Percentiles rank a stretch among this genome's conserved stretches.
These are phyloP conservation scores for Drosophila demipolita DNA, from an alignment of 2,888 invertebrate species.

Conservation along the genomic window DNA sequence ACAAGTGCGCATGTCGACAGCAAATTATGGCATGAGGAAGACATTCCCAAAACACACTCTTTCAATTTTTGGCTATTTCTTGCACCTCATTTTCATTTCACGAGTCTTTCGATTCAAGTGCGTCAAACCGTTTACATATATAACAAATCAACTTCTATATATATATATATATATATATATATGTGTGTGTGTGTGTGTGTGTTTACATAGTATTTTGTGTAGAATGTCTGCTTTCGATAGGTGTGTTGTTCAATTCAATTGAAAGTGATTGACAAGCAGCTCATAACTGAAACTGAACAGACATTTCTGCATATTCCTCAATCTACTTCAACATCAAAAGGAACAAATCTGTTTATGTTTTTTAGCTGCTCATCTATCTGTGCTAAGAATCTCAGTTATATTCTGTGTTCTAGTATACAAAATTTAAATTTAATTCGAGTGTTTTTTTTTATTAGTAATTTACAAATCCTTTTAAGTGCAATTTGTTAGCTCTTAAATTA, in stretches of 20 bases:
- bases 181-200: background rate
- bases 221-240: constrained; percentile 17
- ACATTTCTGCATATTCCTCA: background rate
- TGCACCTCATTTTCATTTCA: constrained; percentile 67
- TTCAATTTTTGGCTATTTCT: constrained; percentile 11
- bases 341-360: too few relatives aligned
- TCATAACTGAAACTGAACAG: background rate
- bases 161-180: background rate
- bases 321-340: background rate
- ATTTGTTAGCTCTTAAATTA: background rate
- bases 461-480: background rate
- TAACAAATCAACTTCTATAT: background rate
- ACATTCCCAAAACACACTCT: constrained; percentile 32
- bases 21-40: constrained; percentile 63
- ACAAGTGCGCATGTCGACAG: constrained; percentile 35
- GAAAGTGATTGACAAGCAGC: constrained; percentile 7
- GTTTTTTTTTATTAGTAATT: background rate
- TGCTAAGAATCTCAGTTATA: background rate
- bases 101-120: constrained; percentile 55
- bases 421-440: background rate
- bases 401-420: background rate
- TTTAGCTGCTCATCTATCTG: background rate
- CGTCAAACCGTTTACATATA: constrained; percentile 57
- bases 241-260: constrained; percentile 14
- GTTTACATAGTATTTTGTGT: constrained; percentile 18